Evolutionary conservation across 2,888 invertebrate species (phyloP), one percentile per base, ranked within the genome.

Genomic region (Tetranychus truncatus): DNA sequence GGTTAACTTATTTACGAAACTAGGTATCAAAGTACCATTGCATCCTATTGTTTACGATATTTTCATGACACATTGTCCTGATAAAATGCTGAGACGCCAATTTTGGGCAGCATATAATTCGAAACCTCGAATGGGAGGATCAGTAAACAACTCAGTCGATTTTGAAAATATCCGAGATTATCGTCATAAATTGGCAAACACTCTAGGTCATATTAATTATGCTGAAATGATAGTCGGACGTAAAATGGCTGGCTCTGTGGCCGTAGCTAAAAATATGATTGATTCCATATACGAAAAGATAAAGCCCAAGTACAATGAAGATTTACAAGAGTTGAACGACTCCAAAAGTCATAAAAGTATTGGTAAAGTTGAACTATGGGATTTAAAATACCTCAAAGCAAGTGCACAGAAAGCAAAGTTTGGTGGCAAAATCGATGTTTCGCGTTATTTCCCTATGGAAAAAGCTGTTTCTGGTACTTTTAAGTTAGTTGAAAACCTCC

Each of bases 181-280:
- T 79, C 85, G 91, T 78, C 83, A 84, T 71, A 87, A 89, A 66
- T 88, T 91, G 80, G 93, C 94, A 0, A 85, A 88, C 78, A 80
- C 88, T 18, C 83, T 95, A 11, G 94, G 95, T 0, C 95, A 88
- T 82, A 86, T 89, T 77, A 88, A 87, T 75, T 95, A 85, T 83
- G 89, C 88, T 0, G 89, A 92, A 66, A 88, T 95, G 89, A 91
- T 91, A 66, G 91, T 95, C 91, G 89, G 91, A 84, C 93, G 92
- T 0, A 95, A 94, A 86, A 89, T 95, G 92, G 92, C 93, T 8
- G 90, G 89, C 9, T 77, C 78, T 45, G 45, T 77, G 34, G 76
- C 44, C 0, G 20, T 34, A 34, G 76, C 77, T 21, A 34, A 55
- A 20, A 72, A 72, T 21, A 75, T 72, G 72, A n/a, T 72, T 15